Percentiles rank a stretch among this genome's conserved stretches.
phyloP scores from a whole-genome alignment of 2,113 vertebrate species.

The Cranoglanis bouderius region DNA sequence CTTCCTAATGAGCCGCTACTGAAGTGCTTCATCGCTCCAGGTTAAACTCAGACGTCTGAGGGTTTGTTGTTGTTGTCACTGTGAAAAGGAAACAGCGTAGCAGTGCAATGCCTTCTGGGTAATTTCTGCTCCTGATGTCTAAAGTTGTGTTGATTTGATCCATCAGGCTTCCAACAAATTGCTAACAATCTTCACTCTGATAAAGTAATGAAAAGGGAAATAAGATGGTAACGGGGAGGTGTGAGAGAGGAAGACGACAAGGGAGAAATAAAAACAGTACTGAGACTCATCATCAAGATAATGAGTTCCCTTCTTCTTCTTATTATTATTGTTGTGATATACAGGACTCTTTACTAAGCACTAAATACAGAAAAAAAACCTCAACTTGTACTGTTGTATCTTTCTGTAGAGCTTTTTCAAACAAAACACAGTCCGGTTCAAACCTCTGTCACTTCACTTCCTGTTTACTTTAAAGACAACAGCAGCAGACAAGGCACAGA shows the following conservation, averaged over 20 bases:
- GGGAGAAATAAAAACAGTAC: background rate
- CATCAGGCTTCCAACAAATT: background rate
- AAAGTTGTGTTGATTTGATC: background rate
- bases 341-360: background rate
- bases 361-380: background rate
- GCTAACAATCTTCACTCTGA: constrained; percentile 9
- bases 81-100: background rate
- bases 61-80: background rate
- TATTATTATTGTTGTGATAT: background rate
- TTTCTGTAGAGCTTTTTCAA: background rate
- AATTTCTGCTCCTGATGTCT: background rate
- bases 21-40: background rate
- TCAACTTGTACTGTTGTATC: background rate
- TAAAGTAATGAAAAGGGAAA: background rate
- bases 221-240: background rate
- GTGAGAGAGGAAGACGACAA: background rate
- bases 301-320: background rate
- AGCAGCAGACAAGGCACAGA: constrained; percentile 13
- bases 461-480: constrained; percentile 16
- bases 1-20: background rate
- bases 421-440: background rate
- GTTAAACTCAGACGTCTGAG: background rate
- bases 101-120: background rate
- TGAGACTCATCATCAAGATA: background rate
- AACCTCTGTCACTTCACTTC: constrained; percentile 11